These are phyloP conservation scores for Onthophagus sagittarius DNA, from an alignment of 2,888 invertebrate genomes.

Conservation along the genomic window DNA sequence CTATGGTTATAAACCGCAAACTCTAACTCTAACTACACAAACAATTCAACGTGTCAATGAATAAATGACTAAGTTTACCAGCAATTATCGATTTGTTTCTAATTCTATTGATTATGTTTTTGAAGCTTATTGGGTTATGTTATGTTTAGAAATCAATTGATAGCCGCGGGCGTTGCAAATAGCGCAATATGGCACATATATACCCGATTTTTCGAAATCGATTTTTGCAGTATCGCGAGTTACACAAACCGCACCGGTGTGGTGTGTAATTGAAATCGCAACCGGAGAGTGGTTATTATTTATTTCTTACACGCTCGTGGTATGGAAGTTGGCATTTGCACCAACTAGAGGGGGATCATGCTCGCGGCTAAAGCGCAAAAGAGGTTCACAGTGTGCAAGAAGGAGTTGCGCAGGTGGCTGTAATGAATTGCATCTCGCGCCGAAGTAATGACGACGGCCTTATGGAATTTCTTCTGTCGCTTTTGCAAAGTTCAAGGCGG, in stretches of 20 bases:
- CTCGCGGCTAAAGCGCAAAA: not conserved
- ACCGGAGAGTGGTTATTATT: conserved; percentile 2
- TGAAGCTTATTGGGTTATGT: too few species aligned
- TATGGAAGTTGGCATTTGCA: not conserved
- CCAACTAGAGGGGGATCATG: not conserved
- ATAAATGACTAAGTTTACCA: too few species aligned
- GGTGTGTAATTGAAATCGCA: conserved; percentile 6
- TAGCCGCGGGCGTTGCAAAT: not conserved
- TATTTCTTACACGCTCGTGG: not conserved
- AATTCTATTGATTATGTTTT: too few species aligned
- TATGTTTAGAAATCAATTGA: not conserved
- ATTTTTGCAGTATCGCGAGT: not conserved
- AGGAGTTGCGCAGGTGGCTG: conserved; percentile 9
- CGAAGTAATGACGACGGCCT: not conserved
- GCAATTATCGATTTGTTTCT: too few species aligned
- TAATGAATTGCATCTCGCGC: conserved; percentile 11
- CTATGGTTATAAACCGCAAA: not conserved
- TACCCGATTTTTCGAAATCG: not conserved
- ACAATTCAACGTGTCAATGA: too few species aligned
- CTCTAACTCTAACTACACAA: not conserved
- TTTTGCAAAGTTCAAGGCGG: conserved; percentile 8
- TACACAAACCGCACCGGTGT: not conserved
- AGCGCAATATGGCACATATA: not conserved
- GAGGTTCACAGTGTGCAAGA: not conserved
- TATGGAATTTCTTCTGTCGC: not conserved